Evolutionary conservation across 2,113 vertebrate genomes (phyloP).

Genomic region (Hippopotamus amphibius): DNA sequence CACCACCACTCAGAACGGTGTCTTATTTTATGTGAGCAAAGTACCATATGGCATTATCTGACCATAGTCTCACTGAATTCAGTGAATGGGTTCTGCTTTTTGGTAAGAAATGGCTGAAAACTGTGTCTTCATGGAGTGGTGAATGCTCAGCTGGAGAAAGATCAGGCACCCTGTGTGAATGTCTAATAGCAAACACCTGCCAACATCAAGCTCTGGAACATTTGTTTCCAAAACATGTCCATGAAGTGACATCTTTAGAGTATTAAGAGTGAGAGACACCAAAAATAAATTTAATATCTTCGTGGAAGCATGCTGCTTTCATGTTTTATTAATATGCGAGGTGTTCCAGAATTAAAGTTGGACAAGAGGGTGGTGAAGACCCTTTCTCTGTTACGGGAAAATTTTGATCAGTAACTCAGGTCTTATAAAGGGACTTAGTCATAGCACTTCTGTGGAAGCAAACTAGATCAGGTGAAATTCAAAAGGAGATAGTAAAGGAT

Average conservation of each 20-base stretch:
- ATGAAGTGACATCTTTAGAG: background rate
- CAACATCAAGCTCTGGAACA: background rate
- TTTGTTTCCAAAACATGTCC: background rate
- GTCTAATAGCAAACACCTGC: conserved; percentile 36
- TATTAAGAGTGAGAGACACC: conserved; percentile 10
- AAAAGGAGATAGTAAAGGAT: conserved; percentile 30
- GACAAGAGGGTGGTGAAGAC: background rate
- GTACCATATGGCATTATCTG: background rate
- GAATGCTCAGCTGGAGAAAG: background rate
- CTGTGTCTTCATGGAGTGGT: background rate
- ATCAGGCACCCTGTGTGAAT: background rate
- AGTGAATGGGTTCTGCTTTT: background rate
- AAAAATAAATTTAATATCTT: conserved; percentile 14
- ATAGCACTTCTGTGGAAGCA: conserved; percentile 24
- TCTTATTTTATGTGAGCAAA: background rate
- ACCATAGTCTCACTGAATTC: background rate
- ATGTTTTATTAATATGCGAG: conserved; percentile 9
- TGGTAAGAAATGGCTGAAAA: background rate
- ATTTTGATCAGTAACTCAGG: conserved; percentile 10
- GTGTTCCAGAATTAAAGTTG: background rate
- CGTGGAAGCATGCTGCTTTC: background rate
- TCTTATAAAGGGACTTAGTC: background rate
- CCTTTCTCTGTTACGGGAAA: background rate
- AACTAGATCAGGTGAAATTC: conserved; percentile 58
- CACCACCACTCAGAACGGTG: background rate